Conservation (phyloP, 2,797 vertebrate species). For the Danio albolineatus region DNA sequence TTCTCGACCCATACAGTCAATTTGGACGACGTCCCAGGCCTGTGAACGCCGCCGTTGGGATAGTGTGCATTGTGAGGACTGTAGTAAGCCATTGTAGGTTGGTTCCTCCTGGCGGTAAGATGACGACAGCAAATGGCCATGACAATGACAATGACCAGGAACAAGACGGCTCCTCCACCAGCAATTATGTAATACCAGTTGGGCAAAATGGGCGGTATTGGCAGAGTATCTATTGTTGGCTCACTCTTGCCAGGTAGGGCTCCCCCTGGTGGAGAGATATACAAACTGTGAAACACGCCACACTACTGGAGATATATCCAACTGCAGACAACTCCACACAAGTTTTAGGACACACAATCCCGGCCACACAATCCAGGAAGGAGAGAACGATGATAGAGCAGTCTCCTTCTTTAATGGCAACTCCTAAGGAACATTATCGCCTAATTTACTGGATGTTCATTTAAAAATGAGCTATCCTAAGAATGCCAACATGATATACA, state of each 20-base stretch:
- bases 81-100: constrained; percentile 98
- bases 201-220: constrained; percentile 97
- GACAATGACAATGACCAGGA: constrained; percentile 95
- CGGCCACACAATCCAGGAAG: too few relatives aligned
- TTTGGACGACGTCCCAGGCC: constrained; percentile 92
- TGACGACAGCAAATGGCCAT: constrained; percentile 98
- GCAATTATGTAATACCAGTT: constrained; percentile 99
- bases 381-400: too few relatives aligned
- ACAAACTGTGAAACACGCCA: constrained; percentile 81
- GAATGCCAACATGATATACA: too few relatives aligned
- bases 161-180: constrained; percentile 93
- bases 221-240: constrained; percentile 91
- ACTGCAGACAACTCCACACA: too few relatives aligned
- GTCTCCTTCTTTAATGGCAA: too few relatives aligned
- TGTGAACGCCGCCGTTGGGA: constrained; percentile 85
- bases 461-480: too few relatives aligned
- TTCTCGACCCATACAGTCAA: constrained; percentile 98
- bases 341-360: too few relatives aligned
- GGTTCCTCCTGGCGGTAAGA: constrained; percentile 98
- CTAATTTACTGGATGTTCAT: too few relatives aligned
- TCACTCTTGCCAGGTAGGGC: constrained; percentile 89
- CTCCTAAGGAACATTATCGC: too few relatives aligned
- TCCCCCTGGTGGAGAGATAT: constrained; percentile 99
- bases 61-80: constrained; percentile 90
- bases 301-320: not conserved